Evolutionary conservation across 1,140 invertebrate genomes (phyloP).

Genomic region (Drosophila ambigua): DNA sequence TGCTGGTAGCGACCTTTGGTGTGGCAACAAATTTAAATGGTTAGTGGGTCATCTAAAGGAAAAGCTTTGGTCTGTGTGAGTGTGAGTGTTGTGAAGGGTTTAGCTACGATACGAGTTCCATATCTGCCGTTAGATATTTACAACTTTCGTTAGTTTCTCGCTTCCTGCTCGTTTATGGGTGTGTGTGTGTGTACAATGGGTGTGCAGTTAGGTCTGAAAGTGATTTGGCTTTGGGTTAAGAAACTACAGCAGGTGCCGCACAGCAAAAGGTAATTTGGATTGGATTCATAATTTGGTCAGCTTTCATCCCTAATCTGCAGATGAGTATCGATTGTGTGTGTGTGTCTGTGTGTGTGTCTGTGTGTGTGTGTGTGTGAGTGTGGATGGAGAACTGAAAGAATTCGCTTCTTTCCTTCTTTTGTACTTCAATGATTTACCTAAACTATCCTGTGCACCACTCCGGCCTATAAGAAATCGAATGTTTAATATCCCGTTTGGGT

Average conservation of each 20-base stretch:
- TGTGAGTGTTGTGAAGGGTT: conserved; percentile 17
- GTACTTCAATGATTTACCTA: conserved; percentile 61
- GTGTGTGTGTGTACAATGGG: conserved; percentile 21
- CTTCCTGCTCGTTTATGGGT: conserved; percentile 10
- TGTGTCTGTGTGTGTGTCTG: not conserved
- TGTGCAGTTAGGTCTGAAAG: conserved; percentile 5
- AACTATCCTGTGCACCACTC: conserved; percentile 45
- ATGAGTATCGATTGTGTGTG: conserved; percentile 1
- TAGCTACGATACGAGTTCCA: conserved; percentile 25
- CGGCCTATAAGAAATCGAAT: conserved; percentile 70
- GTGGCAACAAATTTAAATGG: not conserved
- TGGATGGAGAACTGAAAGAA: not conserved
- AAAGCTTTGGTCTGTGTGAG: not conserved
- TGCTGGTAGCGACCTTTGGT: conserved; percentile 74
- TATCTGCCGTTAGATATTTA: conserved; percentile 42
- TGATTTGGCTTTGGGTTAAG: conserved; percentile 8
- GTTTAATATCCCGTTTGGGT: conserved; percentile 58
- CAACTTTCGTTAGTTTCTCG: conserved; percentile 42
- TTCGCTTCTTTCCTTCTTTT: not conserved
- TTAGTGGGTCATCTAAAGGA: not conserved
- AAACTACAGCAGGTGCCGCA: not conserved
- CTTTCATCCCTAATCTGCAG: conserved; percentile 20
- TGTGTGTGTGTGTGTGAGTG: not conserved
- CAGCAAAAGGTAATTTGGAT: not conserved
- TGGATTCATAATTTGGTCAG: too few relatives aligned